Base-by-base conservation (phyloP, 2,113 vertebrate species). In the Ptilorrhoa leucosticta region DNA sequence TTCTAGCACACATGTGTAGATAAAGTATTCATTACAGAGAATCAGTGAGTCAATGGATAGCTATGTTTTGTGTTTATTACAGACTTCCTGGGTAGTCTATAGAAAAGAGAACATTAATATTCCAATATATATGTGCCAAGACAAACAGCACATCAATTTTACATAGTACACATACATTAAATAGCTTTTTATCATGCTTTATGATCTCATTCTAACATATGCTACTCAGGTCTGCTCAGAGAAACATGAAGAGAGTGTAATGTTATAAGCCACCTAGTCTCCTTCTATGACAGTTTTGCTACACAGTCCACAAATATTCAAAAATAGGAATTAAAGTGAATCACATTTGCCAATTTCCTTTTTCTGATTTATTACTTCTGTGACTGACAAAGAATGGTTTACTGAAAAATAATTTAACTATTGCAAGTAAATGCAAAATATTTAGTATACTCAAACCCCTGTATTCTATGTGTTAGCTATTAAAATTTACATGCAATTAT, bases 31-130 rank as follows among this genome's bases (percentile, higher is more conserved):
- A 40, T 89, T 81, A 66, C 54, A 35, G 44, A 61, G 11, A 39
- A 90, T 77, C 87, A 90, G 24, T 97, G 96, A 95, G 82, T 96
- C 94, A 96, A 82, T 27, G 60, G 70, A 90, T 51, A 92, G 80
- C 48, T 94, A 94, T 90, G 93, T 60, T 96, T 89, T 92, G 82
- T 95, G 86, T 87, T 90, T 93, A 65, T 96, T 57, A 70, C 87
- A 95, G 79, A 93, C 90, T 96, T 97, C 94, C 93, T 93, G 91
- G 79, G 92, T 40, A 94, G 90, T 86, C 87, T 73, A n/a, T 47
- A 83, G 60, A 93, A 84, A 76, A 79, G 50, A 75, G 60, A 93
- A 78, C 88, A 81, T 86, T 86, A 89, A 88, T 95, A 83, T 73
- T 94, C 71, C 85, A 96, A 81, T 21, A 65, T 13, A 11, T 6